These are phyloP conservation scores for Nycteola revayana DNA, from an alignment of 2,888 invertebrate genomes.

Conservation along the genomic window DNA sequence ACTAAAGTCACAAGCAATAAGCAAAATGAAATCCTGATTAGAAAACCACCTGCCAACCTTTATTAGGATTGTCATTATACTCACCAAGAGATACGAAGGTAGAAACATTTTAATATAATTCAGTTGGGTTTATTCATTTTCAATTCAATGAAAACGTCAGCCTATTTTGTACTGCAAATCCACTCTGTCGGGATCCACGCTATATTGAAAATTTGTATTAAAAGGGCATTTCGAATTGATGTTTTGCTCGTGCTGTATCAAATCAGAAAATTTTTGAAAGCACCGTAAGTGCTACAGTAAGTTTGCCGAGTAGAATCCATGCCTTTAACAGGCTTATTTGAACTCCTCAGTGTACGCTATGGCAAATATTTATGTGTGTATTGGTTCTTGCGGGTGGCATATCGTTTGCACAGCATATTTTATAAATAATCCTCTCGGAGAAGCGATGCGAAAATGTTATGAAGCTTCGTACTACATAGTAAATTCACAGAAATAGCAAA, in stretches of 20 bases:
- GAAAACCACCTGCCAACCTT: slow-evolving; percentile 33
- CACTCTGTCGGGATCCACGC: slow-evolving; percentile 15
- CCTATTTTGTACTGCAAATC: slow-evolving; percentile 29
- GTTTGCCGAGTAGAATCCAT: slow-evolving; percentile 25
- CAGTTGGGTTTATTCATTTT: slow-evolving; percentile 37
- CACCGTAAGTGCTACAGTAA: slow-evolving; percentile 20
- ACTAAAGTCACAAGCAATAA: slow-evolving; percentile 39
- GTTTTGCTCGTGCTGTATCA: slow-evolving; percentile 23
- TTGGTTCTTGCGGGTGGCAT: slow-evolving; percentile 9
- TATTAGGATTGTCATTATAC: slow-evolving; percentile 35
- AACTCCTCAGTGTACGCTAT: slow-evolving; percentile 17
- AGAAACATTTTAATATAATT: slow-evolving; percentile 40
- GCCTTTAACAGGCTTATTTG: slow-evolving; percentile 23
- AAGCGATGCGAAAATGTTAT: no score
- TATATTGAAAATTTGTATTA: slow-evolving; percentile 24
- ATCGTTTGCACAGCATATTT: slow-evolving; percentile 11
- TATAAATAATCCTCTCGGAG: no score
- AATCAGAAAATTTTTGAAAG: slow-evolving; percentile 26
- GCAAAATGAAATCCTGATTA: slow-evolving; percentile 41
- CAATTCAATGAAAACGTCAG: slow-evolving; percentile 35
- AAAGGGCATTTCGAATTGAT: no score
- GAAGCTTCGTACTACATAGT: no score
- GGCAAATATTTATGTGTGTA: slow-evolving; percentile 27
- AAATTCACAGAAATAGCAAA: slow-evolving; percentile 17
- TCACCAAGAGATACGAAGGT: slow-evolving; percentile 35